Evolutionary conservation across 2,113 vertebrate species (phyloP).

Genomic region (Cyphomyrus plagiostoma): DNA sequence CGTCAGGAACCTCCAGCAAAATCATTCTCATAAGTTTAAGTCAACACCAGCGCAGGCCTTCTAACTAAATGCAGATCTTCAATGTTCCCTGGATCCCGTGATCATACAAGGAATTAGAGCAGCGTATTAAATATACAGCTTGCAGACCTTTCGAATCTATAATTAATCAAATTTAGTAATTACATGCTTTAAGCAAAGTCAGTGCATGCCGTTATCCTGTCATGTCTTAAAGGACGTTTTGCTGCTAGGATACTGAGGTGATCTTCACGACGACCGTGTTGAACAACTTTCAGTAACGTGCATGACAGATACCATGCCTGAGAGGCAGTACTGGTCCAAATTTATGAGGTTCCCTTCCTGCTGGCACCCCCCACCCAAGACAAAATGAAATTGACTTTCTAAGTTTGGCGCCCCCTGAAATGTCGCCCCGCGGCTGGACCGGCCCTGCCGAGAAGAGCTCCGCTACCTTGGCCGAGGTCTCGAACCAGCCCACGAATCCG

Average conservation of each 20-base stretch:
- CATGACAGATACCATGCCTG: not conserved
- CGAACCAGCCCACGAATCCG: conserved; percentile 74
- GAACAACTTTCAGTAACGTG: not conserved
- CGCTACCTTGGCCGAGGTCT: conserved; percentile 80
- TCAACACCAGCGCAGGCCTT: not conserved
- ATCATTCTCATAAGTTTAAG: not conserved
- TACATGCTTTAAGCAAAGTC: not conserved
- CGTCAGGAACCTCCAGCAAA: not conserved
- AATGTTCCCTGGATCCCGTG: not conserved
- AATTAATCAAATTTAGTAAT: conserved; percentile 1
- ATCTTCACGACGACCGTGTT: not conserved
- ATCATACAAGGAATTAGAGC: not conserved
- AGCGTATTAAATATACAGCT: not conserved
- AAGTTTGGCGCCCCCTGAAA: not conserved
- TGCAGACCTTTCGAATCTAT: not conserved
- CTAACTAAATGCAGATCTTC: not conserved
- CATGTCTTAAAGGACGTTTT: not conserved
- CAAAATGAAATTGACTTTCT: not conserved
- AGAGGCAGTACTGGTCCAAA: not conserved
- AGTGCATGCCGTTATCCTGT: not conserved
- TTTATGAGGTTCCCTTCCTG: not conserved
- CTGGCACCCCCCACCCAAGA: not conserved
- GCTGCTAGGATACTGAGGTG: not conserved
- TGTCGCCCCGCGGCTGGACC: not conserved
- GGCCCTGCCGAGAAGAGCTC: not conserved